These are phyloP conservation scores for Machimus atricapillus DNA, from an alignment of 2,888 invertebrate genomes.

Conservation along the genomic window DNA sequence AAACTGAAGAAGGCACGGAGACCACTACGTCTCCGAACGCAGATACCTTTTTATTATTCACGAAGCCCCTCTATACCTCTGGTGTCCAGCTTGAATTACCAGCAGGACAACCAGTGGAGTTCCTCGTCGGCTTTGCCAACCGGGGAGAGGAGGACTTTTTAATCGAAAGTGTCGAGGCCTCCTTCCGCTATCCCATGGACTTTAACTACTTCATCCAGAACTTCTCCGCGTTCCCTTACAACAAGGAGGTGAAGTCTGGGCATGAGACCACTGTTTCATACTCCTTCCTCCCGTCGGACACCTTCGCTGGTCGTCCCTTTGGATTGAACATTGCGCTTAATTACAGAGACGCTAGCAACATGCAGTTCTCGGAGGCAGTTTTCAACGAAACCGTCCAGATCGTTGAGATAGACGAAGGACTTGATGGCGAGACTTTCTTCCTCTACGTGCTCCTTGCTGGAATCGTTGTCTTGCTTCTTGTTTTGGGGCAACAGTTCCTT, in stretches of 20 bases:
- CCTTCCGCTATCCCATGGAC: constrained; percentile 98
- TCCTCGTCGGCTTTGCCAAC: constrained; percentile 95
- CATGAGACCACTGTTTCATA: constrained; percentile 96
- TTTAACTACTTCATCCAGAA: constrained; percentile 98
- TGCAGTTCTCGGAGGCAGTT: constrained; percentile 80
- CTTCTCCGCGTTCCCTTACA: constrained; percentile 90
- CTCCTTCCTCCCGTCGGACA: constrained; percentile 92
- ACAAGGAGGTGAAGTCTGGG: constrained; percentile 85
- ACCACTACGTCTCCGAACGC: constrained; percentile 86
- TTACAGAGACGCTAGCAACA: constrained; percentile 79
- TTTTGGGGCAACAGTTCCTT: constrained; percentile 88
- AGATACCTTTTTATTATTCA: constrained; percentile 90
- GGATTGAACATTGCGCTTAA: constrained; percentile 92
- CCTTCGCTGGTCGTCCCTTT: constrained; percentile 96
- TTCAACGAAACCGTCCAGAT: constrained; percentile 98
- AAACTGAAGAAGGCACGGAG: constrained; percentile 65
- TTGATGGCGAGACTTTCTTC: constrained; percentile 99
- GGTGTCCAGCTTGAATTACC: constrained; percentile 72
- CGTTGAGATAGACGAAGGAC: constrained; percentile 93
- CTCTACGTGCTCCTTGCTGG: constrained; percentile 94
- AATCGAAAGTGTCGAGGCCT: constrained; percentile 93
- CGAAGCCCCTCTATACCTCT: constrained; percentile 72
- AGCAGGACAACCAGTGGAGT: constrained; percentile 91
- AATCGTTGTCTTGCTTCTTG: constrained; percentile 83
- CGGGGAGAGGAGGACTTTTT: constrained; percentile 90